phyloP scores from a whole-genome alignment of 30 jellyfish, hydroid and myxozoan species.

The Aurelia sp. region DNA sequence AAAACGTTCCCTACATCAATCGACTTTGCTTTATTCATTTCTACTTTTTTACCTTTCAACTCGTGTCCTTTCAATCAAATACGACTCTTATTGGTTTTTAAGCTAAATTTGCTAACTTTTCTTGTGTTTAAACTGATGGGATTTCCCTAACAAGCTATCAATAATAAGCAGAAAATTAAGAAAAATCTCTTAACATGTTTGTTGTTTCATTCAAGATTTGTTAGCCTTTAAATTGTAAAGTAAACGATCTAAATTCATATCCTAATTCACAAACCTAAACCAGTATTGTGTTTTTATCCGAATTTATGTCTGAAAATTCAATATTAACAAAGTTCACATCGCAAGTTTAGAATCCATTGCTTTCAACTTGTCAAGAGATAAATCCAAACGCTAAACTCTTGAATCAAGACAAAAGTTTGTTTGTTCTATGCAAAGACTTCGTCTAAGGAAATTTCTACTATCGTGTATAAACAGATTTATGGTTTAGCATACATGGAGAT shows the following conservation, averaged over 20 bases:
- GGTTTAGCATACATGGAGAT: conserved; percentile 9
- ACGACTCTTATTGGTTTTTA: conserved; percentile 37
- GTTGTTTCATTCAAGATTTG: conserved; percentile 31
- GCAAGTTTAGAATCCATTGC: conserved; percentile 37
- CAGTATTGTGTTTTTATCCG: conserved; percentile 29
- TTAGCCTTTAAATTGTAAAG: conserved; percentile 47
- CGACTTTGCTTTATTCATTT: too few relatives aligned
- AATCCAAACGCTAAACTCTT: conserved; percentile 56
- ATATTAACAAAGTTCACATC: conserved; percentile 39
- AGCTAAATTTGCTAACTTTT: conserved; percentile 42
- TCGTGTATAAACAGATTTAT: conserved; percentile 49
- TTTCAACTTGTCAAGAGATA: conserved; percentile 53
- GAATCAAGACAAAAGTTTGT: conserved; percentile 42
- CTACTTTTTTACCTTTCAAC: too few relatives aligned
- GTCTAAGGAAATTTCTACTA: conserved; percentile 26
- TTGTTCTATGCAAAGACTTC: conserved; percentile 15
- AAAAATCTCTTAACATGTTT: conserved; percentile 16
- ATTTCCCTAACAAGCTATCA: conserved; percentile 41
- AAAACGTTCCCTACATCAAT: too few relatives aligned
- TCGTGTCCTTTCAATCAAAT: neutral
- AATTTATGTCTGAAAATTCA: conserved; percentile 26
- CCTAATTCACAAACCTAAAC: conserved; percentile 40
- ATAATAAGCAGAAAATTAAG: conserved; percentile 11
- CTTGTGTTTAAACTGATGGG: conserved; percentile 43
- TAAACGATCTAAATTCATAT: conserved; percentile 37